Evolutionary conservation across 2,888 invertebrate genomes (phyloP).

Genomic region (Digitonthophagus gazella): DNA sequence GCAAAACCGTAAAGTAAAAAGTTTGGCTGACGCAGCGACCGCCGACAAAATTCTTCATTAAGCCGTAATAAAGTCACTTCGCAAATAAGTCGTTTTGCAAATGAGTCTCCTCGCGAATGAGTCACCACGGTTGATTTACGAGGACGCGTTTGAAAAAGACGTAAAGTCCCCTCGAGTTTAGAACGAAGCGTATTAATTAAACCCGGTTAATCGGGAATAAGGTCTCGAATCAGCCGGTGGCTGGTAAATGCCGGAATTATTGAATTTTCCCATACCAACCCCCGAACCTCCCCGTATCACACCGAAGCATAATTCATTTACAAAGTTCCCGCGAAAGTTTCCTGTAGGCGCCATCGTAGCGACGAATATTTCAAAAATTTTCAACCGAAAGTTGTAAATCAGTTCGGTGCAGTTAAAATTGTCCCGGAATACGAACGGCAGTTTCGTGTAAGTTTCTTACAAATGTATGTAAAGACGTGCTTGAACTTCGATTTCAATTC

Average conservation of each 20-base stretch:
- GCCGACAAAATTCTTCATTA: background rate
- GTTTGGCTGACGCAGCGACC: too few relatives aligned
- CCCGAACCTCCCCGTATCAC: background rate
- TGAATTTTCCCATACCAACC: background rate
- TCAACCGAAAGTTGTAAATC: background rate
- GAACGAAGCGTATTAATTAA: background rate
- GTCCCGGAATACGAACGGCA: background rate
- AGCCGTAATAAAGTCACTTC: background rate
- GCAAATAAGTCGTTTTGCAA: too few relatives aligned
- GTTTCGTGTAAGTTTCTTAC: background rate
- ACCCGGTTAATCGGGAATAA: background rate
- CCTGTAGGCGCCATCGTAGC: background rate
- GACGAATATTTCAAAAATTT: background rate
- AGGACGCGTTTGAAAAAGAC: background rate
- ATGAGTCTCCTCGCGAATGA: too few relatives aligned
- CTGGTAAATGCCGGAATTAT: background rate
- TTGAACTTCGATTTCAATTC: background rate
- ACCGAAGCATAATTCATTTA: background rate
- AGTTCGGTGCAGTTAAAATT: background rate
- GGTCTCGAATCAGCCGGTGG: too few relatives aligned
- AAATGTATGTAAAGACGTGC: background rate
- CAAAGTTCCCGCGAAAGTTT: background rate
- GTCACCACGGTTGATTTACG: too few relatives aligned
- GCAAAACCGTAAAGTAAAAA: background rate
- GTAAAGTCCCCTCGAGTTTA: background rate